Base-by-base conservation (phyloP, 2,888 invertebrate species). In the Malthinus seriepunctatus region DNA sequence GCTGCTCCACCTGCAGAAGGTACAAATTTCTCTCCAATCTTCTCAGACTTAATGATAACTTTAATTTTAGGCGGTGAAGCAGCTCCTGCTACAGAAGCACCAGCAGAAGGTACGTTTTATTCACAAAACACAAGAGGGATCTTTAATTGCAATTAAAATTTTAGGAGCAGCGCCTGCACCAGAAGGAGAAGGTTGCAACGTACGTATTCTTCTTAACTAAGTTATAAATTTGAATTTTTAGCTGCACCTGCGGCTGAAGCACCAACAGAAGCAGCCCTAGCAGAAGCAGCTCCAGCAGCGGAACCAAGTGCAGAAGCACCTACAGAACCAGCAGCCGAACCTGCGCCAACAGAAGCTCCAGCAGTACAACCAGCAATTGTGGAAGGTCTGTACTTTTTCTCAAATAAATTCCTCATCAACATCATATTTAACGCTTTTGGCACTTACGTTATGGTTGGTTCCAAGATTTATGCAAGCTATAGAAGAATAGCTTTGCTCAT, bases 251-350 rank as follows among this genome's bases (percentile, higher is more conserved):
- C 32, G 14, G 53, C 53, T 35, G 58, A 38, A 48, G 11, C 59
- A 23, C 67, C 72, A 35, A 64, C 66, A 3, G 69, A 68, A 54
- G 63, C 51, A 37, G 34, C 49, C 7, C 38, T 51, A 46, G 45
- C 35, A 35, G 49, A 51, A 39, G 61, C 50, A 14, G 49, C 55
- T 31, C 33, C 61, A 48, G 52, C 56, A 47, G 60, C 66, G 56
- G 75, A 73, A 1, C 76, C 79, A 0, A 75, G 75, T 35, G 76
- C 77, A 0, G 23, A n/a, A n/a, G n/a, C n/a, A n/a, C n/a, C n/a
- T n/a, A n/a, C 38, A 11, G 38, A 38, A 38, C 38, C 53, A n/a
- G n/a, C n/a, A 7, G 75, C 66, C 31, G 71, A 72, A 42, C 64
- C 78, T 2, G 77, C 74, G 8, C 74, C 78, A 6, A 77, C 68